phyloP scores from a whole-genome alignment of 1,140 invertebrate species.

The Pseudomyrmex flavicornis region DNA sequence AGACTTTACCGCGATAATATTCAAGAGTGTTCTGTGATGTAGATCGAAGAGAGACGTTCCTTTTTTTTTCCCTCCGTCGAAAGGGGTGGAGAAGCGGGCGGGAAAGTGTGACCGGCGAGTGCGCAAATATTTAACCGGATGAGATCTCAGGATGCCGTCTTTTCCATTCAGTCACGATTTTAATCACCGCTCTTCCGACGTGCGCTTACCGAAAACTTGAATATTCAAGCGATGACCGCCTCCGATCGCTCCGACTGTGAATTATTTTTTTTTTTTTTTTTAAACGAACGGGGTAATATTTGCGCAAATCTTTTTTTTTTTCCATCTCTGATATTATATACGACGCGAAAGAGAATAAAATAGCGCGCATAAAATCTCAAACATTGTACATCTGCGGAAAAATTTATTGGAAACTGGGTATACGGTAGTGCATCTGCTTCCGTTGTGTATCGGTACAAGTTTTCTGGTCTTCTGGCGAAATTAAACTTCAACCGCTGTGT shows the following conservation, averaged over 20 bases:
- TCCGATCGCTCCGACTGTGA: not conserved
- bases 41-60: not conserved
- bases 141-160: conserved; percentile 3
- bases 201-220: not conserved
- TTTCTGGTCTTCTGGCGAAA: no score
- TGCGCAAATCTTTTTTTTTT: not conserved
- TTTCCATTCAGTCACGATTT: conserved; percentile 15
- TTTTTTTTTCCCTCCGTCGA: no score
- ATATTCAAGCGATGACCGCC: not conserved
- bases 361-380: no score
- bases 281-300: not conserved
- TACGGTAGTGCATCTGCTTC: no score
- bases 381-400: no score
- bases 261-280: not conserved
- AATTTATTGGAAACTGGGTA: no score
- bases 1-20: conserved; percentile 17
- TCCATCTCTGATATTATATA: no score
- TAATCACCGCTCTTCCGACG: not conserved
- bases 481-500: no score
- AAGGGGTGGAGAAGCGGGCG: not conserved
- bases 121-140: conserved; percentile 38
- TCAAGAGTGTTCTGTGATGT: not conserved
- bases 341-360: no score
- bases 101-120: not conserved
- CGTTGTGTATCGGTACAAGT: no score